These are phyloP conservation scores for Catocala nupta DNA, from an alignment of 2,888 invertebrate genomes.

Conservation along the genomic window DNA sequence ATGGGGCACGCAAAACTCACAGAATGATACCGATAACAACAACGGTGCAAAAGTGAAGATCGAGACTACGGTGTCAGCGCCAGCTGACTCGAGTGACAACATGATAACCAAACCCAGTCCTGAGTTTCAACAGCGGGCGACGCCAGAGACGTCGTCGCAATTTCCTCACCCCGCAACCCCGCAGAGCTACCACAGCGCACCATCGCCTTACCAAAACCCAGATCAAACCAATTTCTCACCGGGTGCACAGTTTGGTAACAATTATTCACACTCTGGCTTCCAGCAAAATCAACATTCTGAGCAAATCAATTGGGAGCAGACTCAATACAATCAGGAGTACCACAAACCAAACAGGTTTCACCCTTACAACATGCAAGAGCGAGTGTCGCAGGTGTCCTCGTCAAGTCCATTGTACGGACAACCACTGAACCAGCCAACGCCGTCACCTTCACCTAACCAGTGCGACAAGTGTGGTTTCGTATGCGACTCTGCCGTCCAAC, in stretches of 20 bases:
- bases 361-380: conserved; percentile 85
- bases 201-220: conserved; percentile 89
- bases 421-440: conserved; percentile 89
- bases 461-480: conserved; percentile 95
- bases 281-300: conserved; percentile 83
- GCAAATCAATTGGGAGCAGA: conserved; percentile 83
- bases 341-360: conserved; percentile 82
- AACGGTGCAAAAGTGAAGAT: conserved; percentile 88
- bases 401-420: conserved; percentile 87
- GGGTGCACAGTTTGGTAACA: conserved; percentile 83
- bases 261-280: conserved; percentile 84
- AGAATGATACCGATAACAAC: conserved; percentile 89
- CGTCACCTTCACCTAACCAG: conserved; percentile 91
- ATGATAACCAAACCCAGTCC: conserved; percentile 89
- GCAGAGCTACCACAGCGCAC: conserved; percentile 90
- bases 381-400: conserved; percentile 84
- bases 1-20: conserved; percentile 89
- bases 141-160: conserved; percentile 86
- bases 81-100: conserved; percentile 92
- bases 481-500: conserved; percentile 91
- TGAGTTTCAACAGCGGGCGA: conserved; percentile 86
- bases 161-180: conserved; percentile 89
- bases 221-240: conserved; percentile 88
- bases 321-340: conserved; percentile 80
- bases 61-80: conserved; percentile 89